Conservation (phyloP, 2,888 invertebrate species). For the Operophtera brumata region DNA sequence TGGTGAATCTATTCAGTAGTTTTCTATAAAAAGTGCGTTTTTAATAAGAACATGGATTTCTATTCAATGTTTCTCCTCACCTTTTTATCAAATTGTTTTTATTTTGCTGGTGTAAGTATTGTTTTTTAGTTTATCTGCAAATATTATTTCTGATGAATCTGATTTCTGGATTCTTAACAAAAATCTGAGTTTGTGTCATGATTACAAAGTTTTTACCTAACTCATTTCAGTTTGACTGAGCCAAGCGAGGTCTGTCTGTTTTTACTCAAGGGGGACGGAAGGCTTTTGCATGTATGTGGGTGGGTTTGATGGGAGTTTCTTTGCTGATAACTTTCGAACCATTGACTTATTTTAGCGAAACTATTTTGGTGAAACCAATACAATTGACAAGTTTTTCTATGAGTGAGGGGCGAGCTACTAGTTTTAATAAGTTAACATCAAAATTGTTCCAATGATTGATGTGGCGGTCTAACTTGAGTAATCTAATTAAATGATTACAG, state of each 20-base stretch:
- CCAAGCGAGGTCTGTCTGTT: too few relatives aligned
- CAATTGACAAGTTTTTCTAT: too few relatives aligned
- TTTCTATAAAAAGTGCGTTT: not conserved
- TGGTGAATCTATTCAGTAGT: not conserved
- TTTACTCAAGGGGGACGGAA: too few relatives aligned
- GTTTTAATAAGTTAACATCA: too few relatives aligned
- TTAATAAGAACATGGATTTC: slow-evolving; percentile 34
- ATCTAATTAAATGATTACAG: slow-evolving; percentile 56
- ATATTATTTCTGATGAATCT: not conserved
- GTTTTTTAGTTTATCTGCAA: not conserved
- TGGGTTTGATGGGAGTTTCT: too few relatives aligned
- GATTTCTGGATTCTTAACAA: not conserved
- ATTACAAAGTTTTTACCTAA: too few relatives aligned
- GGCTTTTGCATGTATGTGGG: too few relatives aligned
- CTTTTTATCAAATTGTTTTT: slow-evolving; percentile 32
- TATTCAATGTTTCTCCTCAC: slow-evolving; percentile 31
- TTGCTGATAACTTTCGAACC: too few relatives aligned
- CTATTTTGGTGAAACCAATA: too few relatives aligned
- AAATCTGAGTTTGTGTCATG: not conserved
- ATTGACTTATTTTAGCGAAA: too few relatives aligned
- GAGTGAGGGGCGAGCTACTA: too few relatives aligned
- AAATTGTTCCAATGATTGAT: slow-evolving; percentile 3
- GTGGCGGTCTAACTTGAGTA: not conserved
- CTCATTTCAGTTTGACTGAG: too few relatives aligned
- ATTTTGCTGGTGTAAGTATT: slow-evolving; percentile 39